Evolutionary conservation across 2,113 vertebrate genomes (phyloP).

Genomic region (Toxotes jaculatrix): DNA sequence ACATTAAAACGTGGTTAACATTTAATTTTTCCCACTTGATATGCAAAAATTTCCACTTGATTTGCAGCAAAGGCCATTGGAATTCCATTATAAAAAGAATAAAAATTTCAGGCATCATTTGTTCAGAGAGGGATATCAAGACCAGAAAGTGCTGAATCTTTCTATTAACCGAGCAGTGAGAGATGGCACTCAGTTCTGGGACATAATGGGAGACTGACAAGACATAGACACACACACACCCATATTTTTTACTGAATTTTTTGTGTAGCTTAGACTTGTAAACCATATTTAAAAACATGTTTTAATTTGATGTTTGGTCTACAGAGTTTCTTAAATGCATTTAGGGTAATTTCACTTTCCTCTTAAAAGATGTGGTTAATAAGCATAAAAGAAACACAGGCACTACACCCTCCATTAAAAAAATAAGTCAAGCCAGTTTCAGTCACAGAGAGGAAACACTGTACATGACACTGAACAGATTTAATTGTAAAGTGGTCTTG

Average conservation of each 20-base stretch:
- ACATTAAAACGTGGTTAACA: conserved; percentile 99
- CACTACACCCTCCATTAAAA: background rate
- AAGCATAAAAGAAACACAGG: background rate
- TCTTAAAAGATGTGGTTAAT: background rate
- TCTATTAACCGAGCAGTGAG: conserved; percentile 92
- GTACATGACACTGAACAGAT: background rate
- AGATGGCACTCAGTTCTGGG: conserved; percentile 86
- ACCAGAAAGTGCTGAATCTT: conserved; percentile 98
- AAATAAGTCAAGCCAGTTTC: conserved; percentile 2
- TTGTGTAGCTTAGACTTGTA: conserved; percentile 22
- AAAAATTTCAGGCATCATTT: conserved; percentile 99
- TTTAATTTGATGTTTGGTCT: background rate
- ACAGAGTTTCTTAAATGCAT: background rate
- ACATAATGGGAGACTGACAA: conserved; percentile 78
- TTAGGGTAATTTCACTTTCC: background rate
- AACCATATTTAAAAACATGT: conserved; percentile 29
- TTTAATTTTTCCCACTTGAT: conserved; percentile 99
- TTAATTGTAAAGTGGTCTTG: background rate
- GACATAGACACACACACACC: conserved; percentile 37
- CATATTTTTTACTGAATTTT: background rate
- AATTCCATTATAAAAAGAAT: conserved; percentile 99
- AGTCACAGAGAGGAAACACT: background rate
- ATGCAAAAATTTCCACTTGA: conserved; percentile 99
- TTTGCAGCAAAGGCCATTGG: conserved; percentile 99
- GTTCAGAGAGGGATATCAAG: conserved; percentile 95